Evolutionary conservation across 2,888 invertebrate genomes (phyloP).

Genomic region (Lasioglossum lativentre): DNA sequence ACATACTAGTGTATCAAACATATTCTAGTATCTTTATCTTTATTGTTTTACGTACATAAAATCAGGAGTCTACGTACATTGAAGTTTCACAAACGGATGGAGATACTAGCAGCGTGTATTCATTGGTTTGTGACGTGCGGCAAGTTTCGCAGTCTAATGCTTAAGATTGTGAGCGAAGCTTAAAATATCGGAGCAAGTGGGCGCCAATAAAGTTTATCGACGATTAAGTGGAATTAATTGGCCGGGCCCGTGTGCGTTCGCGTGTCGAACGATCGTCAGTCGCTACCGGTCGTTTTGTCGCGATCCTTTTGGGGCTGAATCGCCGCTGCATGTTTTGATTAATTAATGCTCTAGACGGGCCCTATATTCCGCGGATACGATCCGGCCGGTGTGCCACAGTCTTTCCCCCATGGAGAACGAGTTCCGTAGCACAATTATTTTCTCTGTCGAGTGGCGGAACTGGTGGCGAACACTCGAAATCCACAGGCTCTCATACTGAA

Average conservation of each 20-base stretch:
- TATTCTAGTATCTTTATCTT: no score
- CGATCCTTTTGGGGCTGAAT: slow-evolving; percentile 70
- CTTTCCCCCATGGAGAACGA: slow-evolving; percentile 31
- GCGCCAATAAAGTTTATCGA: slow-evolving; percentile 69
- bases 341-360: slow-evolving; percentile 74
- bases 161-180: slow-evolving; percentile 21
- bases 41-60: no score
- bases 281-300: slow-evolving; percentile 59
- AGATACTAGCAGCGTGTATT: not conserved
- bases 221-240: slow-evolving; percentile 74
- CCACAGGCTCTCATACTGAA: not conserved
- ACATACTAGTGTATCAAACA: no score
- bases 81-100: no score
- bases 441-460: not conserved
- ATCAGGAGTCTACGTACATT: no score
- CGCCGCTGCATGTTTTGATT: slow-evolving; percentile 74
- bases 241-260: slow-evolving; percentile 55
- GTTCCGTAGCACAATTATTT: not conserved
- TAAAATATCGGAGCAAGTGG: slow-evolving; percentile 15
- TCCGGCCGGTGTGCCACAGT: slow-evolving; percentile 2
- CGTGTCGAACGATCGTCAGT: slow-evolving; percentile 74
- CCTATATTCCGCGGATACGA: slow-evolving; percentile 60
- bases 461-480: not conserved
- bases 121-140: not conserved
- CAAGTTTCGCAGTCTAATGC: not conserved